Evolutionary conservation across 2,797 vertebrate species (phyloP).

Genomic region (Harpagifer antarcticus): DNA sequence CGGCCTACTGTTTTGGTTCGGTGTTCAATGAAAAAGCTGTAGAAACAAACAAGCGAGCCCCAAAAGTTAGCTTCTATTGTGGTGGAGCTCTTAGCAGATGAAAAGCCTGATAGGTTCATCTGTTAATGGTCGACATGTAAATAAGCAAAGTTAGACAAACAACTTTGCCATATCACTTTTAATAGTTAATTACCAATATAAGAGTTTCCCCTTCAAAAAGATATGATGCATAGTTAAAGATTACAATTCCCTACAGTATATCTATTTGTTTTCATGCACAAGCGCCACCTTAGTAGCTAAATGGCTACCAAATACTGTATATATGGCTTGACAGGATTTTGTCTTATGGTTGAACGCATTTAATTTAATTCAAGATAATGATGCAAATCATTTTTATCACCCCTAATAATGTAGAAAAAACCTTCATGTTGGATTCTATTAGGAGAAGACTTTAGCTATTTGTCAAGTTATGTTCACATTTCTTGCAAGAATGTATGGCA

Average conservation of each 20-base stretch:
- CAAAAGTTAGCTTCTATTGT: not conserved
- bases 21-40: not conserved
- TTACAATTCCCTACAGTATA: too few relatives aligned
- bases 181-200: not conserved
- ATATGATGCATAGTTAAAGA: not conserved
- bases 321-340: too few relatives aligned
- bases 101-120: not conserved
- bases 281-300: too few relatives aligned
- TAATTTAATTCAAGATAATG: not conserved
- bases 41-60: not conserved
- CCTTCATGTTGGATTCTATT: too few relatives aligned
- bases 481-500: not conserved
- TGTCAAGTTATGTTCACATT: not conserved
- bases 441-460: not conserved
- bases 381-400: not conserved
- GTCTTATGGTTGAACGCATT: too few relatives aligned
- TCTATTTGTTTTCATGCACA: too few relatives aligned
- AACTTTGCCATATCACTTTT: not conserved
- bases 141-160: not conserved
- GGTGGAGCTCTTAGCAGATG: not conserved
- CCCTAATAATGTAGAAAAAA: too few relatives aligned
- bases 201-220: not conserved
- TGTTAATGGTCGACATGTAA: not conserved
- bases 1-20: not conserved
- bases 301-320: too few relatives aligned